Conservation (phyloP, 2,888 invertebrate species). For the Mimumesa dahlbomi region DNA sequence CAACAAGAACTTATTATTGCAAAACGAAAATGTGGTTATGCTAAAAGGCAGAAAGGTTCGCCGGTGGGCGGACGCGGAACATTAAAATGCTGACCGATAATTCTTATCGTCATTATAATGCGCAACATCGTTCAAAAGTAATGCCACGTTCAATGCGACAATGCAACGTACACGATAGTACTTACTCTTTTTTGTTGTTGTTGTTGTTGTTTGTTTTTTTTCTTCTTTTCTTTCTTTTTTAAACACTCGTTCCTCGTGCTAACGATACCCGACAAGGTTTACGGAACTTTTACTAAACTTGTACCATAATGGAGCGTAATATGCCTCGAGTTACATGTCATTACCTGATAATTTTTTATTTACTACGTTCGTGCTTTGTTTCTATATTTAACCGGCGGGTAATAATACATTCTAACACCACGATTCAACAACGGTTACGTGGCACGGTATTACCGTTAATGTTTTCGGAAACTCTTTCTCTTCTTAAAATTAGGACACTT, state of each 20-base stretch:
- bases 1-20: conserved; percentile 47
- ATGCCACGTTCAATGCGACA: background rate
- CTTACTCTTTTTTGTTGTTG: no score
- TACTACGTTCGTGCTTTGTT: background rate
- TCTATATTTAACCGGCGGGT: background rate
- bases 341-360: conserved; percentile 14
- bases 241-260: background rate
- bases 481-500: conserved; percentile 63
- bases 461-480: conserved; percentile 57
- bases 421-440: conserved; percentile 30
- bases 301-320: background rate
- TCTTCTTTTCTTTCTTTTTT: background rate
- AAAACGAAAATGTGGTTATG: conserved; percentile 37
- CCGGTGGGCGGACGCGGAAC: conserved; percentile 1
- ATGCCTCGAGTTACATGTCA: background rate
- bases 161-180: background rate
- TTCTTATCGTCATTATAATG: conserved; percentile 39
- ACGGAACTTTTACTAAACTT: background rate
- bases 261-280: background rate
- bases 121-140: conserved; percentile 10
- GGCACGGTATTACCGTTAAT: conserved; percentile 33
- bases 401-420: conserved; percentile 10
- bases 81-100: conserved; percentile 25
- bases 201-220: background rate
- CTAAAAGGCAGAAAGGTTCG: conserved; percentile 26